Conservation (phyloP, 2,888 invertebrate species). For the Sisyra nigra region DNA sequence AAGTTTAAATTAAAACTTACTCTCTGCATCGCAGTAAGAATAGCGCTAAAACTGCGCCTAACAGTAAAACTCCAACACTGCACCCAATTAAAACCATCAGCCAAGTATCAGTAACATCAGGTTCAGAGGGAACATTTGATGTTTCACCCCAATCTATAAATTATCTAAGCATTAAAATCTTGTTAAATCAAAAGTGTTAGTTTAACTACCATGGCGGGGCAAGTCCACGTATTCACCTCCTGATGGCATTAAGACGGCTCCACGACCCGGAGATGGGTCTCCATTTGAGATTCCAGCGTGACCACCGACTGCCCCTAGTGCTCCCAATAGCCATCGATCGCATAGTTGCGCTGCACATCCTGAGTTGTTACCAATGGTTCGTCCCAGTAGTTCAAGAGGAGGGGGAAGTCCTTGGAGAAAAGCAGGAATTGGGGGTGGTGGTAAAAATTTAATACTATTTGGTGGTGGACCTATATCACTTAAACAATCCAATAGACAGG, state of each 20-base stretch:
- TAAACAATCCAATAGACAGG: constrained; percentile 35
- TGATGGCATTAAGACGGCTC: constrained; percentile 29
- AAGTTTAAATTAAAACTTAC: constrained; percentile 34
- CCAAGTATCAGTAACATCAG: constrained; percentile 60
- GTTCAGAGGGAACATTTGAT: constrained; percentile 54
- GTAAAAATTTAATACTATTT: constrained; percentile 65
- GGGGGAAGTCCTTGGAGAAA: constrained; percentile 41
- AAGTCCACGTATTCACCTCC: constrained; percentile 57
- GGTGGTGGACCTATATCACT: constrained; percentile 57
- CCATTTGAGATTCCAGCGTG: constrained; percentile 8
- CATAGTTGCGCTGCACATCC: constrained; percentile 47
- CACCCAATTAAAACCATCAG: constrained; percentile 63
- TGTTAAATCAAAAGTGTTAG: too few relatives aligned
- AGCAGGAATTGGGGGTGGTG: constrained; percentile 69
- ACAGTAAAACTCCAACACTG: constrained; percentile 60
- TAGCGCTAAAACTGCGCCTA: constrained; percentile 61
- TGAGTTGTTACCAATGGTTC: constrained; percentile 30
- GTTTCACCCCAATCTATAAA: constrained; percentile 27
- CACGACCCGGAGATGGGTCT: constrained; percentile 19
- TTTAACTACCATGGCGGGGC: constrained; percentile 50
- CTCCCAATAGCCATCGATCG: constrained; percentile 31
- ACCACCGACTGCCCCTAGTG: constrained; percentile 5
- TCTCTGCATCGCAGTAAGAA: constrained; percentile 70
- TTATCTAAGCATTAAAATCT: too few relatives aligned
- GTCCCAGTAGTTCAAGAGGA: constrained; percentile 17